Base-by-base conservation (phyloP, 2,797 vertebrate genomes). In the Allobates femoralis region DNA sequence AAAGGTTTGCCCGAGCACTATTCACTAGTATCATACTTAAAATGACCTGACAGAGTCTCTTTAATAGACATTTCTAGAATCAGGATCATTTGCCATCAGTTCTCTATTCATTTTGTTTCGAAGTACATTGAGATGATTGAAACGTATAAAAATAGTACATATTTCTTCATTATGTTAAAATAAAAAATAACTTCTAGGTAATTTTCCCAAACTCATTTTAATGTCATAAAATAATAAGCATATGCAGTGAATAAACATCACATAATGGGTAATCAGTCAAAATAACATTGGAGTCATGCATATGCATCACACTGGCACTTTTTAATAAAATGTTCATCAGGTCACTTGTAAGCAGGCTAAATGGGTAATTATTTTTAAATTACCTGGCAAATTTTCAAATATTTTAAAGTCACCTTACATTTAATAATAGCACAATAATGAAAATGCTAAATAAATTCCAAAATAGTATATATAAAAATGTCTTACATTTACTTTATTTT, bases 11-110 rank as follows among this genome's bases (percentile, higher is more conserved):
- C n/a, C n/a, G n/a, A n/a, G n/a, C n/a, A n/a, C n/a, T n/a, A n/a
- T n/a, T n/a, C n/a, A n/a, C n/a, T n/a, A n/a, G n/a, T n/a, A n/a
- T n/a, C n/a, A n/a, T n/a, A n/a, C n/a, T n/a, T n/a, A n/a, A n/a
- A n/a, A n/a, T n/a, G n/a, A n/a, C n/a, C n/a, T n/a, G n/a, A n/a
- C n/a, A n/a, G n/a, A n/a, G n/a, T n/a, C n/a, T n/a, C n/a, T n/a
- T n/a, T 46, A 69, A 79, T 79, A 12, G 32, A 37, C 32, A 67
- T 78, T 55, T 71, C 23, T 11, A 11, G 75, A 69, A 69, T 79
- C 50, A 69, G 75, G 74, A 74, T 85, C 74, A 78, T 67, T 84
- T 28, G 34, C 7, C 23, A 23, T 30, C 3, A 50, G 76, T n/a
- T 85, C 12, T 34, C 12, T n/a, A 3, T 37, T 12, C 28, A 30